A percentile compares a stretch with the other conserved stretches of the same genome.
phyloP scores from a whole-genome alignment of 2,113 vertebrate genomes.

The Irena cyanogastra region DNA sequence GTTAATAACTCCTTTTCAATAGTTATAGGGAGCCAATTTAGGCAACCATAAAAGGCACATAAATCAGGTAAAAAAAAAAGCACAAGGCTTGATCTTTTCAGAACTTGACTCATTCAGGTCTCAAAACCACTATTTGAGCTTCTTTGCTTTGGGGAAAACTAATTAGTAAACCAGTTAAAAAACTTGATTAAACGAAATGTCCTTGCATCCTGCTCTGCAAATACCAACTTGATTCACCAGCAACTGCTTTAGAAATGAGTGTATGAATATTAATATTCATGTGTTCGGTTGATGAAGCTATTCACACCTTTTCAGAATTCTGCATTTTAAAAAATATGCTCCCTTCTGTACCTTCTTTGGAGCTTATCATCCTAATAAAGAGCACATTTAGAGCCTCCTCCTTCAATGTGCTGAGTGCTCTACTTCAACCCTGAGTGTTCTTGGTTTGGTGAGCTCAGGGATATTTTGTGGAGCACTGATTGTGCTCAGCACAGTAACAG shows the following conservation, averaged over 20 bases:
- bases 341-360: not conserved
- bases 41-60: not conserved
- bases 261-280: constrained; percentile 32
- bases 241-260: not conserved
- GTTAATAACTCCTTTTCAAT: not conserved
- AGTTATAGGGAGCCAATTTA: not conserved
- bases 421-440: not conserved
- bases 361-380: not conserved
- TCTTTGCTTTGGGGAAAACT: not conserved
- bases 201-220: not conserved
- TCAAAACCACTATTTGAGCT: not conserved
- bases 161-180: constrained; percentile 14
- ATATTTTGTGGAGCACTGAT: not conserved
- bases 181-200: not conserved
- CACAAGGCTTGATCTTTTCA: not conserved
- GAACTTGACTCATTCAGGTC: not conserved
- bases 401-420: not conserved
- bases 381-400: not conserved
- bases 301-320: constrained; percentile 14
- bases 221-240: not conserved
- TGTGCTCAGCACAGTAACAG: not conserved
- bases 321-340: not conserved
- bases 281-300: constrained; percentile 20
- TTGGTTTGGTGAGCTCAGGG: not conserved
- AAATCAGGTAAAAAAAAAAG: not conserved